A percentile compares a stretch with the other conserved stretches of the same genome.
These are phyloP conservation scores for Phainopepla nitens DNA, from an alignment of 2,113 vertebrate species.

Conservation along the genomic window DNA sequence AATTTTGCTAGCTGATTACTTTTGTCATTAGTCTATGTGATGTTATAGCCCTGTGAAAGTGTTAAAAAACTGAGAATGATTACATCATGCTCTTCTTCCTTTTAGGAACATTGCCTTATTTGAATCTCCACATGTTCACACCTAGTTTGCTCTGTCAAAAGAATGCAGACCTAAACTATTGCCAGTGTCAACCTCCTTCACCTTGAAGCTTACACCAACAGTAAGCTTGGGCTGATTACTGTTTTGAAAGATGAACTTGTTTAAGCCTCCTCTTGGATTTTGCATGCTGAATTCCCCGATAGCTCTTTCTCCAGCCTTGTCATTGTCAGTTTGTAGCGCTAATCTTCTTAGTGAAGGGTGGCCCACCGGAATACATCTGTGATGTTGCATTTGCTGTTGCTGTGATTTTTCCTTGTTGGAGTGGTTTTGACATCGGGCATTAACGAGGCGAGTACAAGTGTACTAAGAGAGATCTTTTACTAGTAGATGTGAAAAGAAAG, in stretches of 20 bases:
- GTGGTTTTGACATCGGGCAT: slow-evolving; percentile 45
- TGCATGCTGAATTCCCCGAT: background rate
- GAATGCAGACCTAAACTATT: background rate
- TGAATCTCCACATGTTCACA: fast-evolving
- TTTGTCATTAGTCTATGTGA: background rate
- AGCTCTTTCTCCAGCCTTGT: background rate
- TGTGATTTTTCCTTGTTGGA: slow-evolving; percentile 37
- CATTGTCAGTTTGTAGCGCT: slow-evolving; percentile 31
- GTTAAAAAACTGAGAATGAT: background rate
- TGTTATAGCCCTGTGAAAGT: background rate
- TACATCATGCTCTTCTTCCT: background rate
- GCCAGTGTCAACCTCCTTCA: background rate
- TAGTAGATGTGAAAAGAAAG: slow-evolving; percentile 45
- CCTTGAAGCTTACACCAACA: background rate
- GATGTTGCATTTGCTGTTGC: slow-evolving; percentile 18
- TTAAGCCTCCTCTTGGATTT: background rate
- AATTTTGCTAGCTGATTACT: background rate
- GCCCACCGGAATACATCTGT: background rate
- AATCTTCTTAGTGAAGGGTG: slow-evolving; percentile 53
- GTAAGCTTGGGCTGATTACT: background rate
- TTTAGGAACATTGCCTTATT: background rate
- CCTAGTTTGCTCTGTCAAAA: background rate
- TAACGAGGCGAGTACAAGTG: slow-evolving; percentile 11
- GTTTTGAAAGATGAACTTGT: background rate
- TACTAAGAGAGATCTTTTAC: slow-evolving; percentile 45